A percentile compares a stretch with the other conserved stretches of the same genome.
These are phyloP conservation scores for Chrysaora quinquecirrha DNA, from an alignment of 30 jellyfish, hydroid and myxozoan genomes.

Conservation along the genomic window DNA sequence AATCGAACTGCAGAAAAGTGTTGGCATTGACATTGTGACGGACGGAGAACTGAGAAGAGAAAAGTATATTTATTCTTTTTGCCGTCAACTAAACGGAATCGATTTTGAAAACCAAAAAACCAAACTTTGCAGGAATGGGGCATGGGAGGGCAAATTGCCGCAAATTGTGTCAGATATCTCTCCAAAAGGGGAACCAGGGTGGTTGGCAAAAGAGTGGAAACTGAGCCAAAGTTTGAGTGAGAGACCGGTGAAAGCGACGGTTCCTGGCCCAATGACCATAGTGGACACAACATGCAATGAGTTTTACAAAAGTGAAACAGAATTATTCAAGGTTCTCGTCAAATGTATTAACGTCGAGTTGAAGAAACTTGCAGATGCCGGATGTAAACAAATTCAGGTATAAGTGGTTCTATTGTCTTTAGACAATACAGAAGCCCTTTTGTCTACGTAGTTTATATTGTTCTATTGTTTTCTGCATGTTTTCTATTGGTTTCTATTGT, in stretches of 20 bases:
- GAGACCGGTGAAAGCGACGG: constrained; percentile 64
- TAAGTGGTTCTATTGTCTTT: too few relatives aligned
- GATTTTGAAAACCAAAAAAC: constrained; percentile 58
- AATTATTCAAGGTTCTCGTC: constrained; percentile 46
- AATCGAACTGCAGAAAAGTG: constrained; percentile 42
- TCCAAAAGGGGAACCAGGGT: constrained; percentile 42
- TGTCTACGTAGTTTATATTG: too few relatives aligned
- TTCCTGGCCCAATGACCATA: constrained; percentile 91
- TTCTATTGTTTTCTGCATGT: too few relatives aligned
- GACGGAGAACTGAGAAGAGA: constrained; percentile 87
- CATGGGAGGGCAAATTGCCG: constrained; percentile 80
- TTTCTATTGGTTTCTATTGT: too few relatives aligned
- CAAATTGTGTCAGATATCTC: constrained; percentile 47
- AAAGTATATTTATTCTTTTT: constrained; percentile 58
- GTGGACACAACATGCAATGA: constrained; percentile 66
- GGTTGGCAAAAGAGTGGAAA: constrained; percentile 70
- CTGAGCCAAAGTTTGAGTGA: constrained; percentile 58
- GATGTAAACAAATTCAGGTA: constrained; percentile 80
- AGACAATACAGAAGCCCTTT: too few relatives aligned
- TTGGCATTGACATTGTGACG: constrained; percentile 60
- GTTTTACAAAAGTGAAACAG: constrained; percentile 66
- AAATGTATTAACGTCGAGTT: constrained; percentile 59
- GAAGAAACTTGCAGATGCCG: constrained; percentile 67
- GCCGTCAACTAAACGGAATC: constrained; percentile 77
- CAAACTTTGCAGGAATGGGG: constrained; percentile 70